Base-by-base conservation (phyloP, 2,113 vertebrate genomes). In the Heptranchias perlo region DNA sequence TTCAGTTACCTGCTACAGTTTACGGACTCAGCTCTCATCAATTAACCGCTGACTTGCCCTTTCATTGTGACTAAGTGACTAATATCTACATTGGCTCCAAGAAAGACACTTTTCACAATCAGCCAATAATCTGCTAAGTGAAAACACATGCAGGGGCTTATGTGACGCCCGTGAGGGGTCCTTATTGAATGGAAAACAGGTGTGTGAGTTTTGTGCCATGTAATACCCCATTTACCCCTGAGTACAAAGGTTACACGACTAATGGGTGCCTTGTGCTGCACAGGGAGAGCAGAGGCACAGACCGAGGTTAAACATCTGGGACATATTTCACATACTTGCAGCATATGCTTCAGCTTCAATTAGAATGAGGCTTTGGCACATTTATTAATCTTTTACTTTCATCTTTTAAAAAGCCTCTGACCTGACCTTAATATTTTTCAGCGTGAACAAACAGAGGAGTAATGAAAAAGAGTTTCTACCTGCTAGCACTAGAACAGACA, bases 311-410 rank as follows among this genome's bases (percentile, higher is more conserved):
- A 98, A 99, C 98, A 99, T 99, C 99, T 99, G 98, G 98, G 98
- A 98, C 96, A 96, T 98, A 99, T 99, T 99, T 98, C 98, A 98
- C 98, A 98, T 98, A 98, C 98, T 98, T 98, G 98, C 98, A 98
- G 98, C 98, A 98, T 98, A 98, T 98, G 98, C 98, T 99, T 99
- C 98, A 98, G 98, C 98, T 99, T 99, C 98, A 99, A 99, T 99
- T 98, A 99, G 99, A 98, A 98, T 98, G 98, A 99, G 98, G 97
- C 98, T 98, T 98, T 99, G 98, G 98, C 98, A 98, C 98, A 98
- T 99, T 98, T 99, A 98, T 99, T 99, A 98, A 98, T 99, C 98
- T 98, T 97, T 97, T 97, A 97, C 97, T 98, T 98, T 97, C 97
- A 98, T 98, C 14, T 47, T 96, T 96, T 97, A 98, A 97, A 97